phyloP scores from a whole-genome alignment of 2,797 vertebrate species.

The Nasua narica region DNA sequence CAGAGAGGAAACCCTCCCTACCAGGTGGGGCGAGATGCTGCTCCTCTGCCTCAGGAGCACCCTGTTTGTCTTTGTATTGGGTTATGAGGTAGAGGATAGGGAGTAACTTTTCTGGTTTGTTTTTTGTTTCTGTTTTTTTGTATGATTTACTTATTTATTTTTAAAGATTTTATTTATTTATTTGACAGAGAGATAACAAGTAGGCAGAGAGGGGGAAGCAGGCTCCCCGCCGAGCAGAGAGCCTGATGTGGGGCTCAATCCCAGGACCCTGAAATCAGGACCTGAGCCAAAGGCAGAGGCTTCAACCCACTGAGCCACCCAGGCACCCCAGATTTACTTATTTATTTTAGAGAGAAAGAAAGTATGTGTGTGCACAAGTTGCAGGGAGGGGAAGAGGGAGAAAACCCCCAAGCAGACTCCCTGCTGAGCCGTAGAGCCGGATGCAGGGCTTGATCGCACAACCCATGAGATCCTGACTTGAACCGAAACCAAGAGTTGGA shows the following conservation, averaged over 20 bases:
- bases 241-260: too few relatives aligned
- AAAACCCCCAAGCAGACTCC: background rate
- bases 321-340: background rate
- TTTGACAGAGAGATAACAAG: too few relatives aligned
- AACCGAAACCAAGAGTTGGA: background rate
- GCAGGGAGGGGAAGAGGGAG: background rate
- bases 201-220: too few relatives aligned
- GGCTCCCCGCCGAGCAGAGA: too few relatives aligned
- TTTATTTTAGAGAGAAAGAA: background rate
- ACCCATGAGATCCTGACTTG: background rate
- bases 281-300: too few relatives aligned
- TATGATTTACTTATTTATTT: background rate
- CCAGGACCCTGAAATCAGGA: too few relatives aligned
- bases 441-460: background rate
- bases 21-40: background rate
- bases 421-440: fast-evolving
- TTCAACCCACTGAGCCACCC: too few relatives aligned
- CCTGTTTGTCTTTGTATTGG: background rate
- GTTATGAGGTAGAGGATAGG: background rate
- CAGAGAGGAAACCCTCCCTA: background rate
- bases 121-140: background rate
- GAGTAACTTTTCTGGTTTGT: background rate
- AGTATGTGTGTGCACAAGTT: background rate
- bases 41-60: background rate
- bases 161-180: background rate